A percentile compares a stretch with the other conserved stretches of the same genome.
Conservation (phyloP, 1,140 invertebrate species). For the Spodoptera frugiperda region DNA sequence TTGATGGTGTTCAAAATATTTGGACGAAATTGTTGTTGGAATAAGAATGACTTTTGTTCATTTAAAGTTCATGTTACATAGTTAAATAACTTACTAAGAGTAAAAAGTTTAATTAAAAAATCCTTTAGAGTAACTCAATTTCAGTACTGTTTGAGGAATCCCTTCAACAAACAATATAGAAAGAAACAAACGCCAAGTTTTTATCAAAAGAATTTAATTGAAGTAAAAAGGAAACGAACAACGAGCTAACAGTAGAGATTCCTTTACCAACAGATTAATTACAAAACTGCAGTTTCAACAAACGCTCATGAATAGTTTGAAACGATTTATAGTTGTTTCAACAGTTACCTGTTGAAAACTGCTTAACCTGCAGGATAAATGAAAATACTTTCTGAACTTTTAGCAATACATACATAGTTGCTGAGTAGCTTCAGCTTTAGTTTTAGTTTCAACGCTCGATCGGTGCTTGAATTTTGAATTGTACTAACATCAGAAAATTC, state of each 20-base stretch:
- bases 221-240: not conserved
- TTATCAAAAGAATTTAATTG: no score
- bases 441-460: constrained; percentile 3
- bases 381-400: constrained; percentile 14
- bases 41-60: no score
- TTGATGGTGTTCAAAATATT: not conserved
- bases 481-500: no score
- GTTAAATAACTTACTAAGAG: no score
- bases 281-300: constrained; percentile 10
- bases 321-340: constrained; percentile 5
- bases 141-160: no score
- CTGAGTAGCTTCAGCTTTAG: not conserved
- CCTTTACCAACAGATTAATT: not conserved
- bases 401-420: constrained; percentile 9
- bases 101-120: no score
- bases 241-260: not conserved
- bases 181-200: not conserved
- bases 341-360: not conserved
- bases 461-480: no score
- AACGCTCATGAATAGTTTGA: constrained; percentile 6
- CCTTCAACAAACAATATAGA: not conserved
- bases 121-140: no score
- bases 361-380: constrained; percentile 1
- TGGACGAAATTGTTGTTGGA: not conserved
- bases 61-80: no score